phyloP scores from a whole-genome alignment of 2,888 invertebrate genomes.

The Peribatodes rhomboidaria region DNA sequence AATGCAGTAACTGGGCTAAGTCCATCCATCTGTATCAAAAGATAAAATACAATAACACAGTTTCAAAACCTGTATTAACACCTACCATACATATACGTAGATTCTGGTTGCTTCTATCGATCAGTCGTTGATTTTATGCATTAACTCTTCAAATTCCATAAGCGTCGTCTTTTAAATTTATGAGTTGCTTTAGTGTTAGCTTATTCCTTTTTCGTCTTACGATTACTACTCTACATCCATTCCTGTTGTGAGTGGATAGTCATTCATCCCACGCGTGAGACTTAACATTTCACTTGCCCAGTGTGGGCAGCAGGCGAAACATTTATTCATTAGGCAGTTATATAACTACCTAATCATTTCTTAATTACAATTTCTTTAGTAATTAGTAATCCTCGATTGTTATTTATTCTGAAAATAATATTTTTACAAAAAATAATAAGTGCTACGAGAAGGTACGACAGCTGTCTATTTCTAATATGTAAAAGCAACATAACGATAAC shows the following conservation, averaged over 20 bases:
- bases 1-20: no score
- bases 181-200: conserved; percentile 32
- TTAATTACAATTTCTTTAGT: neutral
- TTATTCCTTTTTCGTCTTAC: conserved; percentile 47
- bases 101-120: conserved; percentile 10
- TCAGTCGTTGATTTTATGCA: conserved; percentile 20
- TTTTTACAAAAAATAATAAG: neutral
- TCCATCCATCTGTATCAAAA: no score
- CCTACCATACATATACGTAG: neutral
- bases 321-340: conserved; percentile 23
- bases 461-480: neutral
- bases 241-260: conserved; percentile 43
- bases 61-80: conserved; percentile 1
- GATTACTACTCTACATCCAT: conserved; percentile 44
- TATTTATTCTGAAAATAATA: conserved; percentile 23
- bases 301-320: conserved; percentile 50
- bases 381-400: neutral
- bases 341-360: conserved; percentile 2
- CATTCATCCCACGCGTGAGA: conserved; percentile 54
- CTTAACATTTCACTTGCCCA: conserved; percentile 49
- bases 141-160: conserved; percentile 19
- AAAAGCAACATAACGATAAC: neutral
- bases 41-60: neutral
- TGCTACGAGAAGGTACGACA: neutral
- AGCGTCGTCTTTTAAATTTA: conserved; percentile 24